These are phyloP conservation scores for Hoplostethus atlanticus DNA, from an alignment of 2,797 vertebrate species.

Conservation along the genomic window DNA sequence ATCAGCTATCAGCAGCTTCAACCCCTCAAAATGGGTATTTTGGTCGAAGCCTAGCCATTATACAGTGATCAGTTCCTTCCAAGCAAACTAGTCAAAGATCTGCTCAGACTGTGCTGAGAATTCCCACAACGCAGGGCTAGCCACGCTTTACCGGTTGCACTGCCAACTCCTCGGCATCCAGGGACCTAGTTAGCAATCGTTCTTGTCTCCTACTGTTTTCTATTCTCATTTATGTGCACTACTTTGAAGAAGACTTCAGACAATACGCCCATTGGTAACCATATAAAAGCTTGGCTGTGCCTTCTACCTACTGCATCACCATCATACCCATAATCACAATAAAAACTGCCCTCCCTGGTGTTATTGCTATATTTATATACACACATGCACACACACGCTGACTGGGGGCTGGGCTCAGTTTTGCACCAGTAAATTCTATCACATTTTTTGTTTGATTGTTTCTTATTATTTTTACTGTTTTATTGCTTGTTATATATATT, in stretches of 20 bases:
- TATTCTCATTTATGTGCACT: not conserved
- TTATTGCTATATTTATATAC: constrained; percentile 33
- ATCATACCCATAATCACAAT: constrained; percentile 39
- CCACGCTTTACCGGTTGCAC: not conserved
- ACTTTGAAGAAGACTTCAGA: constrained; percentile 26
- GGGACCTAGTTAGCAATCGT: too few relatives aligned
- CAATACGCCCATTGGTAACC: constrained; percentile 17
- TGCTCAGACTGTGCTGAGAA: too few relatives aligned
- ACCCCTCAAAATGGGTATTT: too few relatives aligned
- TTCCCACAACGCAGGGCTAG: too few relatives aligned
- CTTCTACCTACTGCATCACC: constrained; percentile 36
- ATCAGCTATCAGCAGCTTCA: too few relatives aligned
- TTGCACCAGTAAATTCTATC: constrained; percentile 25
- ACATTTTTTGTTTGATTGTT: constrained; percentile 14
- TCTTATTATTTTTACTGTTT: not conserved
- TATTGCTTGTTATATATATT: not conserved
- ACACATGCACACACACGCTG: constrained; percentile 26
- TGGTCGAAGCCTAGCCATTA: too few relatives aligned
- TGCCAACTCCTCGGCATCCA: constrained; percentile 12
- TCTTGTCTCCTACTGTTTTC: too few relatives aligned
- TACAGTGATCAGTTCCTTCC: too few relatives aligned
- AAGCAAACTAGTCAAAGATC: too few relatives aligned
- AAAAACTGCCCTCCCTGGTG: constrained; percentile 40
- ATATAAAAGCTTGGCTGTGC: constrained; percentile 35
- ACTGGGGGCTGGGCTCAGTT: constrained; percentile 12